Percentiles rank a stretch among this genome's conserved stretches.
These are phyloP conservation scores for Apis cerana DNA, from an alignment of 1,140 invertebrate species.

Conservation along the genomic window DNA sequence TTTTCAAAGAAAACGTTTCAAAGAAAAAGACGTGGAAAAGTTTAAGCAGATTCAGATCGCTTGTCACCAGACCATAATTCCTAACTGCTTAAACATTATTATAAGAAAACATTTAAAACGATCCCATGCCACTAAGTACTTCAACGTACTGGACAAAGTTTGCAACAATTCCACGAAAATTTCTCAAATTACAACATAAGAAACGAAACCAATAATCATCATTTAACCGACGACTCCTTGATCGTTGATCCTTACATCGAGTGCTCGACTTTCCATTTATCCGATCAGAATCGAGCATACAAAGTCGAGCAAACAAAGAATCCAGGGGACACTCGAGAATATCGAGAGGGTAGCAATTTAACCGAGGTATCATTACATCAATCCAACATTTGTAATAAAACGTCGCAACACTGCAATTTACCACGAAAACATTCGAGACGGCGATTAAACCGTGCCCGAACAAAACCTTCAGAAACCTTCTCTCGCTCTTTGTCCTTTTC, in stretches of 20 bases:
- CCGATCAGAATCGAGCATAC: background rate
- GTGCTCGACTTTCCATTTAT: background rate
- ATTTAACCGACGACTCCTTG: background rate
- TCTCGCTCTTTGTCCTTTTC: background rate
- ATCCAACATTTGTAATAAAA: slow-evolving; percentile 19
- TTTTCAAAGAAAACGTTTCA: background rate
- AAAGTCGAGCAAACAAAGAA: slow-evolving; percentile 1
- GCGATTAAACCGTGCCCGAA: slow-evolving; percentile 7
- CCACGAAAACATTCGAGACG: background rate
- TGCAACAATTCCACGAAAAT: background rate
- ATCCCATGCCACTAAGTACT: too few relatives aligned
- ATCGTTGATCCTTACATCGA: background rate
- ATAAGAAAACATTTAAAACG: background rate
- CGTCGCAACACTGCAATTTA: slow-evolving; percentile 13
- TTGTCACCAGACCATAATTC: background rate
- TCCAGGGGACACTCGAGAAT: background rate
- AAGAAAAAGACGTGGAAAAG: background rate
- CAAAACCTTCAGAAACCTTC: background rate
- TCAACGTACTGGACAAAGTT: background rate
- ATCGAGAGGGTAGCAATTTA: slow-evolving; percentile 8
- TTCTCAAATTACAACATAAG: background rate
- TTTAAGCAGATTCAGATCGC: background rate
- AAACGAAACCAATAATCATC: background rate
- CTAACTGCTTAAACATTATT: background rate
- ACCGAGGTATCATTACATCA: slow-evolving; percentile 13